Base-by-base conservation (phyloP, 2,113 vertebrate genomes). In the Phalacrocorax carbo region DNA sequence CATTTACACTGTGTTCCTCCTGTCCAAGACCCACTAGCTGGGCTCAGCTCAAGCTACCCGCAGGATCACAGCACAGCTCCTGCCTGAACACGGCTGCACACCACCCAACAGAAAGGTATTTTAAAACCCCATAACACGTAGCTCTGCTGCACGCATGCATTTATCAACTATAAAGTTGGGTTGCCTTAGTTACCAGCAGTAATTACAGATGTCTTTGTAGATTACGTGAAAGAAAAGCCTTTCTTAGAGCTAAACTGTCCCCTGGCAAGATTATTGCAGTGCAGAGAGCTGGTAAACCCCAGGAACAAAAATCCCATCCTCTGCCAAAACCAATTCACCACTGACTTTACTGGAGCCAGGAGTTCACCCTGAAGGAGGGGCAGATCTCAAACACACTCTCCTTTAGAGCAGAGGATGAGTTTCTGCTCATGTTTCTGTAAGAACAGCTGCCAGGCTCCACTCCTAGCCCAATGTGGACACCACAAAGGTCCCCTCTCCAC, bases 121-220 rank as follows among this genome's bases (percentile, higher is more conserved):
- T 86, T 54, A 36, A 85, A 92, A 81, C 5, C 81, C 77, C 42
- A 15, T 27, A 89, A 68, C 82, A 87, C 49, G 2, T 11, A 3
- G 15, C 84, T 80, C 90, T 38, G 82, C 78, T 61, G 70, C 78
- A 36, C 0, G 7, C 68, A 65, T 0, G 7, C 66, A 66, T 19
- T 21, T 34, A 89, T 49, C 79, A 92, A 4, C 86, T 62, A 48
- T 73, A 95, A 93, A 97, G 77, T 86, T 82, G 92, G 48, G 88
- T 93, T 94, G 95, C 96, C 94, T 80, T 95, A 97, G 97, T 90
- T 96, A 97, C 97, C 94, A 91, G 88, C 84, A 89, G 84, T 97
- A 97, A 97, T 96, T 96, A 97, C 95, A 96, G 97, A 96, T 88
- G 94, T 93, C 94, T 93, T 89, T 76, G 81, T 80, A 91, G 95